Base-by-base conservation (phyloP, 2,797 vertebrate genomes). In the Artibeus jamaicensis region DNA sequence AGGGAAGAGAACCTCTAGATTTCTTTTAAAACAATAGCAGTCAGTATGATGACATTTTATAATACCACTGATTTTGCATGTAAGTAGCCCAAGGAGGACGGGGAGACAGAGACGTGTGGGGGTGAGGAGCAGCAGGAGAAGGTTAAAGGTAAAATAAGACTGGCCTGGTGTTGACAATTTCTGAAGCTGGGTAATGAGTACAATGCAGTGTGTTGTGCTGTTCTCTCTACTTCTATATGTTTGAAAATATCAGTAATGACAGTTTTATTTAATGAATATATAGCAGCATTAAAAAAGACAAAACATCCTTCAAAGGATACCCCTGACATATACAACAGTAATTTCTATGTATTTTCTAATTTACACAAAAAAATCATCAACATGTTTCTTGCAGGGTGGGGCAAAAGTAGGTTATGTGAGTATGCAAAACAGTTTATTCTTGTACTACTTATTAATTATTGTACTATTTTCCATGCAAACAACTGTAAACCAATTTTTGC, bases 281-380 rank as follows among this genome's bases (percentile, higher is more conserved):
- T 50, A 95, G 50, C 11, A 94, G 26, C 77, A 91, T 62, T 74
- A 65, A 91, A 90, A 87, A 68, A 42, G 48, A 67, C n/a, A 65
- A 73, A 44, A 87, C 48, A 37, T 73, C 9, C 16, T 55, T 55
- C 67, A 89, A 26, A 71, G 70, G 44, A 85, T n/a, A 65, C 32
- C 79, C 87, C 65, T 39, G 24, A 73, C 2, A 39, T 42, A 65
- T 32, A 74, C 18, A 74, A 32, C 32, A 81, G 71, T 77, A 91
- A 94, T 79, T 48, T 90, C 18, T 76, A 37, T 42, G 16, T 92
- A 21, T 71, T 95, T 88, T 90, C 42, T 83, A 24, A 89, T 92
- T 89, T 92, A 65, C 3, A 86, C 42, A 86, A 85, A 55, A 71
- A 92, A 79, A 92, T 83, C 62, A 87, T 79, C 26, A 62, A 73